Evolutionary conservation across 2,113 vertebrate species (phyloP).

Genomic region (Passer montanus): DNA sequence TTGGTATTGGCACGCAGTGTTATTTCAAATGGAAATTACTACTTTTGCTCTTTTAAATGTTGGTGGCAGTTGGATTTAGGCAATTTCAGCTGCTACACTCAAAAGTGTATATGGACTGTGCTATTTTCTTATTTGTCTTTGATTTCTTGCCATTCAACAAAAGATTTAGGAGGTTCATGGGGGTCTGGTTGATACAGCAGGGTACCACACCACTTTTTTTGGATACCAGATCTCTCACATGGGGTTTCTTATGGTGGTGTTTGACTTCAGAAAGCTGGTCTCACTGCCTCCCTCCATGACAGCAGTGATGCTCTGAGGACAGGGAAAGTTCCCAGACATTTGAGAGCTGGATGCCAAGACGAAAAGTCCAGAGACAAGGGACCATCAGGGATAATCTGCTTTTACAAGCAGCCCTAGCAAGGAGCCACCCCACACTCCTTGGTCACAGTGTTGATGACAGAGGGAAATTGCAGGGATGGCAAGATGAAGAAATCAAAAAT

Average conservation of each 20-base stretch:
- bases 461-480: rapidly evolving
- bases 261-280: background rate
- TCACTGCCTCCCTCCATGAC: background rate
- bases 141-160: background rate
- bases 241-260: background rate
- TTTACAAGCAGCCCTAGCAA: background rate
- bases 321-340: background rate
- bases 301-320: background rate
- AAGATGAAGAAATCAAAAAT: background rate
- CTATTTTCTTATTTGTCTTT: background rate
- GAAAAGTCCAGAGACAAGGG: background rate
- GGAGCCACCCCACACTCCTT: background rate
- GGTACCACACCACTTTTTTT: background rate
- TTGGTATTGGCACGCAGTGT: background rate
- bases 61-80: background rate
- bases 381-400: background rate
- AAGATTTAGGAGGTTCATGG: background rate
- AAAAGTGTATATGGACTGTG: background rate
- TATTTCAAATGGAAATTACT: background rate
- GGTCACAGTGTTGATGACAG: background rate
- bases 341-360: background rate
- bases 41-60: background rate
- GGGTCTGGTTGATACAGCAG: background rate
- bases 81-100: background rate
- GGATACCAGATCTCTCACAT: background rate